Evolutionary conservation across 2,888 invertebrate genomes (phyloP).

Genomic region (Ormyrus rosae): DNA sequence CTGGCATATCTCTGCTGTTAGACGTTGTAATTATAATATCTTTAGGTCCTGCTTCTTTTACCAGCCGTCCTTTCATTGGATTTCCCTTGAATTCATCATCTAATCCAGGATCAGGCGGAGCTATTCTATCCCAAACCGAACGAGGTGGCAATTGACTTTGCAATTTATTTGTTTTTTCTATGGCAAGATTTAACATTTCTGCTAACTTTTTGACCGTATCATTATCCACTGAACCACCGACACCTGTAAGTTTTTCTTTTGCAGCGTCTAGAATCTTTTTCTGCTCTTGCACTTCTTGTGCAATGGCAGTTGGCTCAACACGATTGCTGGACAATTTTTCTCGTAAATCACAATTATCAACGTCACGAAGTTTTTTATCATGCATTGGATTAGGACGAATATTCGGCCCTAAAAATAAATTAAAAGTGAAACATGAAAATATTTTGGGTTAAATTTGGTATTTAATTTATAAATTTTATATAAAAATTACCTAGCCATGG

Average conservation of each 20-base stretch:
- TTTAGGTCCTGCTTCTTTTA: slow-evolving; percentile 66
- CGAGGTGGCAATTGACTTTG: slow-evolving; percentile 71
- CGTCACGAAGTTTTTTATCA: slow-evolving; percentile 65
- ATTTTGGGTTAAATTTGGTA: background rate
- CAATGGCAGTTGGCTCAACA: slow-evolving; percentile 64
- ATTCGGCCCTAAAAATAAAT: slow-evolving; percentile 44
- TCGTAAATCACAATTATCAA: slow-evolving; percentile 65
- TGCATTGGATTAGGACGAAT: slow-evolving; percentile 53
- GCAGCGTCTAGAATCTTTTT: slow-evolving; percentile 69
- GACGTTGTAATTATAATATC: slow-evolving; percentile 67
- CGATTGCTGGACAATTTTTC: slow-evolving; percentile 66
- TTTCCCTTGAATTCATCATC: slow-evolving; percentile 44
- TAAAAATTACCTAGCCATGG: slow-evolving; percentile 45
- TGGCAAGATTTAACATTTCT: slow-evolving; percentile 69
- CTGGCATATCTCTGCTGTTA: slow-evolving; percentile 61
- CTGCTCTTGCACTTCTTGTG: slow-evolving; percentile 69
- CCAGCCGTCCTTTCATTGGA: slow-evolving; percentile 65
- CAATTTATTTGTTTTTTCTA: slow-evolving; percentile 72
- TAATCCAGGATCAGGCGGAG: slow-evolving; percentile 61
- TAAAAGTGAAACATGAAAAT: background rate
- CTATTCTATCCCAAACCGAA: slow-evolving; percentile 74
- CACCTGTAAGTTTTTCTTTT: slow-evolving; percentile 67
- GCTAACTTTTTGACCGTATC: slow-evolving; percentile 71
- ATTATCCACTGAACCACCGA: slow-evolving; percentile 64
- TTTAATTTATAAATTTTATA: background rate